A percentile compares a stretch with the other conserved stretches of the same genome.
Evolutionary conservation across 2,888 invertebrate genomes (phyloP).

Genomic region (Ornithoptera priamus): DNA sequence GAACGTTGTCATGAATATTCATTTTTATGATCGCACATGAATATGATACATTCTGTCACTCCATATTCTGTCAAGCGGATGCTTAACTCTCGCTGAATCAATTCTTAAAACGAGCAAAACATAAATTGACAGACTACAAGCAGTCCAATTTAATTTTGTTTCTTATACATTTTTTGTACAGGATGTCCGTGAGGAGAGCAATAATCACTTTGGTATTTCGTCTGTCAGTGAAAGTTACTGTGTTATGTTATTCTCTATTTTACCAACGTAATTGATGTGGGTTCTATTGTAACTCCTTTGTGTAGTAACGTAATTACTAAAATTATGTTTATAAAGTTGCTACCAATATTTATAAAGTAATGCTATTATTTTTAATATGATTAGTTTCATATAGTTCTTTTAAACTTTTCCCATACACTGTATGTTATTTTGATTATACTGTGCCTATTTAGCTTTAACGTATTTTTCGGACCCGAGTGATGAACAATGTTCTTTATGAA

Average conservation of each 20-base stretch:
- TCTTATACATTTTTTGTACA: slow-evolving; percentile 63
- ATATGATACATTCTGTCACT: neutral
- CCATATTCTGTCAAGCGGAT: slow-evolving; percentile 34
- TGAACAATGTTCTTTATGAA: no score
- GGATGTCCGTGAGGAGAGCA: slow-evolving; percentile 53
- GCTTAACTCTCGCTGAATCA: slow-evolving; percentile 37
- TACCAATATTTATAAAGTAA: neutral
- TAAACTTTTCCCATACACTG: no score
- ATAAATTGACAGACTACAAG: slow-evolving; percentile 44
- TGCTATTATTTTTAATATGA: no score
- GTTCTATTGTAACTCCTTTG: slow-evolving; percentile 20
- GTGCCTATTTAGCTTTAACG: no score
- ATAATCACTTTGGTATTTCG: slow-evolving; percentile 58
- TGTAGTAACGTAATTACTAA: slow-evolving; percentile 24
- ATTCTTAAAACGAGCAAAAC: slow-evolving; percentile 43
- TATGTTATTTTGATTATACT: no score
- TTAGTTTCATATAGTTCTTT: no score
- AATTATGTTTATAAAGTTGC: slow-evolving; percentile 14
- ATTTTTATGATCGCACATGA: neutral
- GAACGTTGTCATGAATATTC: neutral
- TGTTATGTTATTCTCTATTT: slow-evolving; percentile 41
- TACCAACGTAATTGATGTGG: slow-evolving; percentile 31
- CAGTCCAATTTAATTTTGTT: slow-evolving; percentile 54
- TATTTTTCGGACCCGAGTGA: no score
- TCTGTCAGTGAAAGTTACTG: slow-evolving; percentile 57